phyloP scores from a whole-genome alignment of 2,797 vertebrate species.

The Cygnus olor region DNA sequence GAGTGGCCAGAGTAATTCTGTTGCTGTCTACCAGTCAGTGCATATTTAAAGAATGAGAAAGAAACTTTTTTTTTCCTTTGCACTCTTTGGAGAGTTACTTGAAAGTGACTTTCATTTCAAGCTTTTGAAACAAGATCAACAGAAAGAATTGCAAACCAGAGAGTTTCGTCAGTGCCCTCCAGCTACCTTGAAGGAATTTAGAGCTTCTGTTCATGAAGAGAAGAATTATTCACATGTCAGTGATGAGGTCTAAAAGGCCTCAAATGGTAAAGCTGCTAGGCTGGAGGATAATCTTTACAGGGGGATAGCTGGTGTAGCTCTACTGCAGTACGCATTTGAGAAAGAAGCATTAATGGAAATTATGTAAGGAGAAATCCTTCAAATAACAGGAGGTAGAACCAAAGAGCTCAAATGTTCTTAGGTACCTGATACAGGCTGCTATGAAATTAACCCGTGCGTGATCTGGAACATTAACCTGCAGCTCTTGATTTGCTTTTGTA shows the following conservation, averaged over 20 bases:
- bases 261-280: slow-evolving; percentile 2
- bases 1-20: neutral
- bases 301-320: neutral
- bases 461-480: neutral
- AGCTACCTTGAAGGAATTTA: slow-evolving; percentile 83
- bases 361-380: slow-evolving; percentile 28
- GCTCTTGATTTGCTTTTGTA: neutral
- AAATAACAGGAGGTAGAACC: neutral
- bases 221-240: slow-evolving; percentile 40
- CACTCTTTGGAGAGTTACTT: slow-evolving; percentile 54
- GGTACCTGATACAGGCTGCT: neutral
- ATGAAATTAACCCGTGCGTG: neutral
- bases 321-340: neutral
- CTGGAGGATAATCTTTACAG: slow-evolving; percentile 8
- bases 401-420: neutral
- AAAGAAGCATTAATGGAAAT: slow-evolving; percentile 43
- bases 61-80: neutral
- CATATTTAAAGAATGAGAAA: slow-evolving; percentile 37
- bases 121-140: slow-evolving; percentile 84
- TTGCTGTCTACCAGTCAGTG: slow-evolving; percentile 2
- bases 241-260: slow-evolving; percentile 5
- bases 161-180: slow-evolving; percentile 87
- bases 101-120: slow-evolving; percentile 77
- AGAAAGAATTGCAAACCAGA: slow-evolving; percentile 89
- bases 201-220: slow-evolving; percentile 11